Evolutionary conservation across 1,140 invertebrate species (phyloP).

Genomic region (Heliothis virescens): DNA sequence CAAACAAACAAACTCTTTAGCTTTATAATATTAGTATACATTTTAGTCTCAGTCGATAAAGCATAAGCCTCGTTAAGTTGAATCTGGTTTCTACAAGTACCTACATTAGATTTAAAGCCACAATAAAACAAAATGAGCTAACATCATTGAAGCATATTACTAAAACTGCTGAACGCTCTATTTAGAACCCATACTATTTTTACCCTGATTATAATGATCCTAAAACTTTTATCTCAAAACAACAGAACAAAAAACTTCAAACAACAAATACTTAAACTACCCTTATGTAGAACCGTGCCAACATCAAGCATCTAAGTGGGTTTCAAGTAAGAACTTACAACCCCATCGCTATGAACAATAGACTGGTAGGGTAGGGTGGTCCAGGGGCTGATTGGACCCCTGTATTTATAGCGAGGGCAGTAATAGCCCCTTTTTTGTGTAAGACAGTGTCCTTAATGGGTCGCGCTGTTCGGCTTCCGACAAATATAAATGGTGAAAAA

Average conservation of each 20-base stretch:
- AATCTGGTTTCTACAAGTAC: too few species aligned
- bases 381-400: constrained; percentile 7
- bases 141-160: too few species aligned
- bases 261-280: not conserved
- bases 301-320: constrained; percentile 14
- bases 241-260: not conserved
- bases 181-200: not conserved
- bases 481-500: too few species aligned
- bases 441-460: not conserved
- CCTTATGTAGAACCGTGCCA: constrained; percentile 1
- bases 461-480: too few species aligned
- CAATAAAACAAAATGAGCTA: too few species aligned
- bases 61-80: too few species aligned
- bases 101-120: too few species aligned
- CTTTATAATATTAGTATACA: too few species aligned
- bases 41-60: too few species aligned
- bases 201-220: not conserved
- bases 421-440: constrained; percentile 40
- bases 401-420: constrained; percentile 19
- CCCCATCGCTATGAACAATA: constrained; percentile 38
- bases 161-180: too few species aligned
- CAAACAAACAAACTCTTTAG: too few species aligned
- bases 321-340: constrained; percentile 1
- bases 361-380: constrained; percentile 21
- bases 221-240: constrained; percentile 8